phyloP scores from a whole-genome alignment of 2,888 invertebrate genomes.

The Cetonia aurata region DNA sequence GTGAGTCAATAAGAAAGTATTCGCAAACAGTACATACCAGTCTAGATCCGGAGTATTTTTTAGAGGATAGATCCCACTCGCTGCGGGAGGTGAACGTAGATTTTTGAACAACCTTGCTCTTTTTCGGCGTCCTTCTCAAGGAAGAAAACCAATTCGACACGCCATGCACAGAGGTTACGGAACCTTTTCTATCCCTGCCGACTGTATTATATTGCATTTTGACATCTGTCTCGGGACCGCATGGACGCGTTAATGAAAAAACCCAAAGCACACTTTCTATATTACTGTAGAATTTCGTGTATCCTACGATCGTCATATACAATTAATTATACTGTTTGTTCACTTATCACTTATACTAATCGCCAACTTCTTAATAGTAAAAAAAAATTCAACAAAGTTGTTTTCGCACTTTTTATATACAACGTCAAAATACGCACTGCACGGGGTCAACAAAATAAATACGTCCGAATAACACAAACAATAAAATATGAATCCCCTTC shows the following conservation, averaged over 20 bases:
- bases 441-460: constrained; percentile 1
- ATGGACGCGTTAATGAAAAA: constrained; percentile 8
- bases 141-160: constrained; percentile 86
- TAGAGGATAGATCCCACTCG: constrained; percentile 61
- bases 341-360: neutral
- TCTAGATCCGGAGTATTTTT: constrained; percentile 31
- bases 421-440: neutral
- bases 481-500: neutral
- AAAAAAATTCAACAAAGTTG: neutral
- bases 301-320: too few relatives aligned
- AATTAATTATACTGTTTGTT: neutral
- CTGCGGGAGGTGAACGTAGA: constrained; percentile 57
- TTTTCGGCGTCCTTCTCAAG: constrained; percentile 74
- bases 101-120: constrained; percentile 57
- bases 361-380: too few relatives aligned
- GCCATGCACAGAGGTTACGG: constrained; percentile 68
- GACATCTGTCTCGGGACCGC: constrained; percentile 41
- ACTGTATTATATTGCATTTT: constrained; percentile 61
- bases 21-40: constrained; percentile 38
- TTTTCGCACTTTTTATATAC: constrained; percentile 1
- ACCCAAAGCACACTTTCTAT: constrained; percentile 3
- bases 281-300: neutral
- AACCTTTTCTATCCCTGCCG: constrained; percentile 74
- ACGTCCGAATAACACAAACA: neutral
- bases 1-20: neutral